Evolutionary conservation across 2,797 vertebrate species (phyloP).

Genomic region (Betta splendens): DNA sequence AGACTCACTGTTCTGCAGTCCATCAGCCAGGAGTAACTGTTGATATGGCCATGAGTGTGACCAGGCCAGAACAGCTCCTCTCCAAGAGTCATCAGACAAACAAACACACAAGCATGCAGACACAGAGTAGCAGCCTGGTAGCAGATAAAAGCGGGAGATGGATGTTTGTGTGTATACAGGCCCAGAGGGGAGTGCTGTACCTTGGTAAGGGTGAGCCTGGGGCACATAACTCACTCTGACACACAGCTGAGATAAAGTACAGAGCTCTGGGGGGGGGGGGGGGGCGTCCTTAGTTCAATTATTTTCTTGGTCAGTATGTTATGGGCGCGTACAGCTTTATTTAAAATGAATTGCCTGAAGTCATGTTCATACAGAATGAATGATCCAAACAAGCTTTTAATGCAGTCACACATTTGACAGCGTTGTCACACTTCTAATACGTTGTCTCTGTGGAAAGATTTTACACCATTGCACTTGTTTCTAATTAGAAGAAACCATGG

Average conservation of each 20-base stretch:
- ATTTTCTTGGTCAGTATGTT: neutral
- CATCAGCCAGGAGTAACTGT: constrained; percentile 64
- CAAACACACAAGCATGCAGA: constrained; percentile 28
- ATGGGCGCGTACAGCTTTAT: constrained; percentile 1
- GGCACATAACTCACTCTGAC: constrained; percentile 44
- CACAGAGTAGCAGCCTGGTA: constrained; percentile 32
- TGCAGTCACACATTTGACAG: constrained; percentile 1
- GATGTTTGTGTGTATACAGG: constrained; percentile 23
- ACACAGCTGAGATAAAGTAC: constrained; percentile 31
- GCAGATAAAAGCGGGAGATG: constrained; percentile 62
- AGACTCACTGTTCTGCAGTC: constrained; percentile 59
- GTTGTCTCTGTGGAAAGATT: constrained; percentile 1
- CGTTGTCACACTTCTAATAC: neutral
- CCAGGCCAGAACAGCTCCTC: constrained; percentile 53
- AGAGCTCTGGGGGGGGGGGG: constrained; percentile 34
- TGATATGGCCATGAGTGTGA: constrained; percentile 71
- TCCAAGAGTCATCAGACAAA: constrained; percentile 52
- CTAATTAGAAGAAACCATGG: neutral
- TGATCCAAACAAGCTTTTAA: constrained; percentile 2
- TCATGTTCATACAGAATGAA: neutral
- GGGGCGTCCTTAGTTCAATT: constrained; percentile 9
- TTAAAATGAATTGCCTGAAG: neutral
- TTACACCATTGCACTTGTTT: neutral
- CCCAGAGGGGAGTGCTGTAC: constrained; percentile 29
- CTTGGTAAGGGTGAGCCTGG: constrained; percentile 45